phyloP scores from a whole-genome alignment of 2,888 invertebrate species.

The Tetranychus piercei region DNA sequence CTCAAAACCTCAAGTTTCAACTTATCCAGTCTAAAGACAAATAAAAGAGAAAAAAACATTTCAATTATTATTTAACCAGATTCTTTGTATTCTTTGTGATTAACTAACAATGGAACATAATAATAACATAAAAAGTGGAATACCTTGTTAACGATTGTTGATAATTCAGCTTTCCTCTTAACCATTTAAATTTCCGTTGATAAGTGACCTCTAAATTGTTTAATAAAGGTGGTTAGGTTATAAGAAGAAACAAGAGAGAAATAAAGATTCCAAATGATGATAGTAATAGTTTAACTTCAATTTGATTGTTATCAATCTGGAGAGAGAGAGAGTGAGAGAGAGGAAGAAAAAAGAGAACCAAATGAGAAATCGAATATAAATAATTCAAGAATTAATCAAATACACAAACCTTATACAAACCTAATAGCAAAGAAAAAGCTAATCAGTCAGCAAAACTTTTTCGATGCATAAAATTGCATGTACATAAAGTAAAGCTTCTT shows the following conservation, averaged over 20 bases:
- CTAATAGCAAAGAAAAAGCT: neutral
- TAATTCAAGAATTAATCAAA: too few species aligned
- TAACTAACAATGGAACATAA: too few species aligned
- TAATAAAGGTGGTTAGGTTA: neutral
- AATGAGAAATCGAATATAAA: too few species aligned
- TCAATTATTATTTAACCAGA: neutral
- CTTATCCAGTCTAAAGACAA: neutral
- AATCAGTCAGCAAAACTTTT: neutral
- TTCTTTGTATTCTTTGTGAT: too few species aligned
- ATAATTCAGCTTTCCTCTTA: neutral
- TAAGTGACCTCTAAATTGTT: neutral
- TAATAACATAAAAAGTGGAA: neutral
- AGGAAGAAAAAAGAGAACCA: too few species aligned
- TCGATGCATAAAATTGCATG: neutral
- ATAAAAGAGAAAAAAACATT: neutral
- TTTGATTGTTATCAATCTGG: neutral
- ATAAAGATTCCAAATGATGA: neutral
- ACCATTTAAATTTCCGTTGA: neutral
- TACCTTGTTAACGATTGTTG: neutral
- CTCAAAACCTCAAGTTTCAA: too few species aligned
- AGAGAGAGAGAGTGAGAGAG: neutral
- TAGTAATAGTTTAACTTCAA: neutral
- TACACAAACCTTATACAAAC: too few species aligned
- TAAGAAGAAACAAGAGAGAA: too few species aligned
- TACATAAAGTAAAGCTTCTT: too few species aligned